Percentiles rank a stretch among this genome's conserved stretches.
Conservation (phyloP, 2,113 vertebrate genomes). For the Prunella himalayana region DNA sequence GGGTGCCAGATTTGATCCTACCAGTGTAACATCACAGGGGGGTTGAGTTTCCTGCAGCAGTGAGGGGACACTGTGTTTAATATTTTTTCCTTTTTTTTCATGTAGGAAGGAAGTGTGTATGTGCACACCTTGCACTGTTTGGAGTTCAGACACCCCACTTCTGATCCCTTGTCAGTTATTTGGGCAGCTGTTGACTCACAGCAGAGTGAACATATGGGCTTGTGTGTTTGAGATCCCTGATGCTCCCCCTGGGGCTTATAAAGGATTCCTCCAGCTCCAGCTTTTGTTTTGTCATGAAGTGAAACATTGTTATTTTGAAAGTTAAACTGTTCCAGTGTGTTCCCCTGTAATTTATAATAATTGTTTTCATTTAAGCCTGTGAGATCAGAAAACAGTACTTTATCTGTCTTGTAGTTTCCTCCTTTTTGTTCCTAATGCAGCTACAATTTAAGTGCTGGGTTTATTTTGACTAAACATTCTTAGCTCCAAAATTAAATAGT, state of each 20-base stretch:
- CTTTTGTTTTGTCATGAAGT: background rate
- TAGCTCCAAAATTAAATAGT: background rate
- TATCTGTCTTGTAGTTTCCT: background rate
- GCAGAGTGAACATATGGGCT: background rate
- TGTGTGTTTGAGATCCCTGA: background rate
- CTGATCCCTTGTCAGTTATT: background rate
- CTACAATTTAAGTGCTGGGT: background rate
- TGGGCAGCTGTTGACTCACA: background rate
- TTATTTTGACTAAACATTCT: background rate
- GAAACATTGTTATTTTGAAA: background rate
- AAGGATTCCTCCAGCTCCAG: background rate
- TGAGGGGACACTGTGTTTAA: background rate
- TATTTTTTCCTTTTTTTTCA: background rate
- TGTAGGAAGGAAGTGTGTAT: background rate
- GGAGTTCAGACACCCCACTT: background rate
- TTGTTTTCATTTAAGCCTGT: background rate
- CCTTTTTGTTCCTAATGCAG: background rate
- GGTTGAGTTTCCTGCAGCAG: background rate
- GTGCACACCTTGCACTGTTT: background rate
- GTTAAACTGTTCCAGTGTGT: background rate
- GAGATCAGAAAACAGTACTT: background rate
- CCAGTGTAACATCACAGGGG: fast-evolving
- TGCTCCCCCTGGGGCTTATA: background rate
- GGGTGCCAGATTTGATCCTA: background rate
- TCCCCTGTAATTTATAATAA: background rate